These are phyloP conservation scores for Enteromius viviparus DNA, from an alignment of 2,797 vertebrate species.

Conservation along the genomic window DNA sequence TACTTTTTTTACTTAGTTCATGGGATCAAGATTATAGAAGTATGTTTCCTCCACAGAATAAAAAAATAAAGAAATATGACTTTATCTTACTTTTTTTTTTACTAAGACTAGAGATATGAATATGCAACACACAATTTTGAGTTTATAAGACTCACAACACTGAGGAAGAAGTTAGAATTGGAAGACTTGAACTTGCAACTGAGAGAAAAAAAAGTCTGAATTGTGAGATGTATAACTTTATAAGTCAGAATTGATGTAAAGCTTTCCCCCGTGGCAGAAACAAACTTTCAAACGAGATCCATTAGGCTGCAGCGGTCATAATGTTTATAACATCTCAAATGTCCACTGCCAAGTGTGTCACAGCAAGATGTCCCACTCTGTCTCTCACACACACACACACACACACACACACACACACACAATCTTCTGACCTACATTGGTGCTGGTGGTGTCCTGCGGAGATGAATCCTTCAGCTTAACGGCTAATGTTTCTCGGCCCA, in stretches of 20 bases:
- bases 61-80: neutral
- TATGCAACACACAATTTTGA: too few species aligned
- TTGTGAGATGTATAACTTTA: neutral
- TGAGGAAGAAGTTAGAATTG: neutral
- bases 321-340: slow-evolving; percentile 9
- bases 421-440: slow-evolving; percentile 52
- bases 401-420: neutral
- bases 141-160: neutral
- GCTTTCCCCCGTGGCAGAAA: neutral
- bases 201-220: neutral
- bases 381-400: slow-evolving; percentile 11
- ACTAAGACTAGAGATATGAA: neutral
- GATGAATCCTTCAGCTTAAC: slow-evolving; percentile 50
- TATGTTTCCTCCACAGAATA: neutral
- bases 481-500: slow-evolving; percentile 42
- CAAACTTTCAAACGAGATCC: neutral
- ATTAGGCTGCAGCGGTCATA: neutral
- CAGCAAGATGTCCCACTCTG: neutral
- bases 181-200: neutral
- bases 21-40: neutral
- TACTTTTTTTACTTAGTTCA: neutral
- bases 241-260: neutral
- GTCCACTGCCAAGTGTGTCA: neutral
- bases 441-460: slow-evolving; percentile 46
- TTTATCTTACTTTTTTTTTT: neutral